Evolutionary conservation across 2,113 vertebrate species (phyloP).

Genomic region (Urocolius indicus): DNA sequence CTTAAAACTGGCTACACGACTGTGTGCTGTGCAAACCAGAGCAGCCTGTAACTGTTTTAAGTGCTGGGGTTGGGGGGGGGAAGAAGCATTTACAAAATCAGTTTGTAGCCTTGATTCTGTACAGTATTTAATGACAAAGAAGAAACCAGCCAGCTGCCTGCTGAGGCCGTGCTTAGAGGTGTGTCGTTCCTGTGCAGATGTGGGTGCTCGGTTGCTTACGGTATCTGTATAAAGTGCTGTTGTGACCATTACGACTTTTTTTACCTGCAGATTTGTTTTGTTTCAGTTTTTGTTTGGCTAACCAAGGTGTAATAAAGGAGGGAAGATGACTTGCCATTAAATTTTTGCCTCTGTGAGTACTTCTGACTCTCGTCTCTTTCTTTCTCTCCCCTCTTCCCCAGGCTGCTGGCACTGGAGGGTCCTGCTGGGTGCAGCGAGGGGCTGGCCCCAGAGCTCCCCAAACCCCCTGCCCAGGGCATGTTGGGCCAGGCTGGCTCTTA

Average conservation of each 20-base stretch:
- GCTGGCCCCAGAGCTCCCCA: neutral
- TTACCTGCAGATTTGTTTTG: slow-evolving; percentile 77
- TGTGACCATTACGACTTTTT: slow-evolving; percentile 81
- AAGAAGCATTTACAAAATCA: slow-evolving; percentile 67
- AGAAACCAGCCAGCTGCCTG: slow-evolving; percentile 19
- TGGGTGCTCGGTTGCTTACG: slow-evolving; percentile 86
- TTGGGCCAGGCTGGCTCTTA: neutral
- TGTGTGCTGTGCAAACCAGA: slow-evolving; percentile 83
- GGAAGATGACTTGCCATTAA: slow-evolving; percentile 80
- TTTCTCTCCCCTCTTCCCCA: neutral
- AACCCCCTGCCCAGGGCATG: accelerated
- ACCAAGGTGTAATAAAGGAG: slow-evolving; percentile 76
- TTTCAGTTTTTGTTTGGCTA: slow-evolving; percentile 74
- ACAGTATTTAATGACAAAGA: slow-evolving; percentile 78
- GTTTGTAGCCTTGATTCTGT: slow-evolving; percentile 86
- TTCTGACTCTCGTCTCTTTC: slow-evolving; percentile 36
- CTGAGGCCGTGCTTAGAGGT: slow-evolving; percentile 73
- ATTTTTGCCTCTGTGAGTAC: slow-evolving; percentile 78
- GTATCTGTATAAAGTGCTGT: slow-evolving; percentile 88
- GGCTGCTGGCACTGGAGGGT: accelerated
- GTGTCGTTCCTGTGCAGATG: slow-evolving; percentile 79
- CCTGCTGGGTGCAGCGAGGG: neutral
- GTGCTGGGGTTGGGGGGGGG: slow-evolving; percentile 41
- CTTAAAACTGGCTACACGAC: slow-evolving; percentile 84
- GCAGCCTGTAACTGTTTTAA: slow-evolving; percentile 63